Evolutionary conservation across 2,888 invertebrate genomes (phyloP), one percentile per base, ranked within the genome.

Genomic region (Choristoneura rosaceana): DNA sequence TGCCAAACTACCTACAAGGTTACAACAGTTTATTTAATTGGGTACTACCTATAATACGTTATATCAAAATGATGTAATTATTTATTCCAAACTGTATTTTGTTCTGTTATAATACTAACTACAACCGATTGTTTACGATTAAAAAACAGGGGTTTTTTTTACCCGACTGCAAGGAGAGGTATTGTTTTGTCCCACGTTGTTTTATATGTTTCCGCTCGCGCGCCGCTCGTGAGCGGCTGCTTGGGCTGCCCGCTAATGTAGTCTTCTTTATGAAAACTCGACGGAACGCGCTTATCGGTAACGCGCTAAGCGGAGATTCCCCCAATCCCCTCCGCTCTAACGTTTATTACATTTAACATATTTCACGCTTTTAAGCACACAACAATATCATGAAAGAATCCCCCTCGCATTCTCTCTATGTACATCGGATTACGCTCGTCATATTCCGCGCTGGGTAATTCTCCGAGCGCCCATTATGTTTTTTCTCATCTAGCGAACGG

Each of bases 291-390:
- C 50, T 74, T 76, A 74, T 70, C 74, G 68, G 74, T 60, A 67
- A 74, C 67, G 69, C 60, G 64, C 68, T 55, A 66, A 68, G 73
- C 70, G 66, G 69, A 76, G 75, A 74, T 74, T 71, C 52, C 68
- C 73, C 58, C 58, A 75, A 69, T 70, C 69, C 47, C 52, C 41
- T 43, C 12, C 64, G 50, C 64, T 43, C 25, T 61, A 55, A 73
- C 58, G 61, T 74, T 75, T 74, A 76, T 76, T 75, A 71, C 70
- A 58, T 70, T 33, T 62, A 73, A 58, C 68, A 71, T 71, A 71
- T 71, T 71, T 67, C 55, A 71, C 67, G 61, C 67, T 71, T 71
- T 71, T 62, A 71, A 71, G 55, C 64, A 34, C 64, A 50, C 61
- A 66, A 66, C 70, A 71, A n/a, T 61, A 69, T 69, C 61, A n/a